phyloP scores from a whole-genome alignment of 2,797 vertebrate species.

The Schizopygopsis malacanthus region DNA sequence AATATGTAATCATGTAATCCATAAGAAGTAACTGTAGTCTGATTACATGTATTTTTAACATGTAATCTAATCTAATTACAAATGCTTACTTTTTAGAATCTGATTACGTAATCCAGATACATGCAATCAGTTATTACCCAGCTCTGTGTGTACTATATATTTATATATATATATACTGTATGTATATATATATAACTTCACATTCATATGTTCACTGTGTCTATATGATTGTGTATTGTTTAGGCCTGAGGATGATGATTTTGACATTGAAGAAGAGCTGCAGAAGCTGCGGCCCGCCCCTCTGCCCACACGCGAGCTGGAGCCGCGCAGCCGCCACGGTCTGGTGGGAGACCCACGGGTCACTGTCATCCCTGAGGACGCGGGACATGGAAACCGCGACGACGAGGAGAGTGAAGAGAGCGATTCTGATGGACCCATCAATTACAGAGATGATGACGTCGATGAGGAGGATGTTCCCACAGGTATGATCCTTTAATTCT shows the following conservation, averaged over 20 bases:
- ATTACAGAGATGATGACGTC: slow-evolving; percentile 85
- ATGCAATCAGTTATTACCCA: too few relatives aligned
- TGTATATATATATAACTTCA: too few relatives aligned
- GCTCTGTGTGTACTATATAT: too few relatives aligned
- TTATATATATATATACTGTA: too few relatives aligned
- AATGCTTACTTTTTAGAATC: too few relatives aligned
- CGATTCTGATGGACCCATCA: slow-evolving; percentile 84
- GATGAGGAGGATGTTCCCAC: slow-evolving; percentile 73
- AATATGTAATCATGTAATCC: too few relatives aligned
- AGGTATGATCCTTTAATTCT: slow-evolving; percentile 65
- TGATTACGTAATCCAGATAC: too few relatives aligned
- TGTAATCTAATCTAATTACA: too few relatives aligned
- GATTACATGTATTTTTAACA: too few relatives aligned
- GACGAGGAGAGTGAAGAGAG: slow-evolving; percentile 82
- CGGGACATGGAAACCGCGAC: slow-evolving; percentile 76
- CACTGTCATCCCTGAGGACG: slow-evolving; percentile 78
- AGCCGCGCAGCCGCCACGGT: slow-evolving; percentile 72
- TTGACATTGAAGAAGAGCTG: slow-evolving; percentile 86
- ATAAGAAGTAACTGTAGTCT: too few relatives aligned
- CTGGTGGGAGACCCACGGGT: slow-evolving; percentile 80
- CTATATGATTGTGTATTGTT: slow-evolving; percentile 32
- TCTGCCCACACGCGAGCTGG: slow-evolving; percentile 61
- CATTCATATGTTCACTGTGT: slow-evolving; percentile 47
- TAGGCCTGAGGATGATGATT: slow-evolving; percentile 93
- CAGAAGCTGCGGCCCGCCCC: slow-evolving; percentile 65